These are phyloP conservation scores for Pygocentrus nattereri DNA, from an alignment of 2,797 vertebrate species.

Conservation along the genomic window DNA sequence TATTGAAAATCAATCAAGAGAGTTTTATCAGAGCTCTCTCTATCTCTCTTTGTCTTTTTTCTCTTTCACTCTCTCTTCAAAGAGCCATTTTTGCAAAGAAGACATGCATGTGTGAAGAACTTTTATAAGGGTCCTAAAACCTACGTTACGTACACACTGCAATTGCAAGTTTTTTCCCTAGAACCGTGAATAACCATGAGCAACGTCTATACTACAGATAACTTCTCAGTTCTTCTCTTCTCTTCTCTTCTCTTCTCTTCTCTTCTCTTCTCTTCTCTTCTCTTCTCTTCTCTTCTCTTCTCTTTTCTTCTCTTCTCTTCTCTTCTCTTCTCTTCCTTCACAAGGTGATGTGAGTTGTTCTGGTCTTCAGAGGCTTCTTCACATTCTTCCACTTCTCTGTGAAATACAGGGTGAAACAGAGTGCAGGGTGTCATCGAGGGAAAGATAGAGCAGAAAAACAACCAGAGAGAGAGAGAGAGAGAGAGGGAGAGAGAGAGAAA, in stretches of 20 bases:
- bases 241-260: neutral
- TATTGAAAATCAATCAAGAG: too few species aligned
- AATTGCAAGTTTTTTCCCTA: too few species aligned
- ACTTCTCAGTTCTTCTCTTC: neutral
- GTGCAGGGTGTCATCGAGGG: slow-evolving; percentile 29
- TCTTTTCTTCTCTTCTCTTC: neutral
- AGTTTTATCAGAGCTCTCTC: too few species aligned
- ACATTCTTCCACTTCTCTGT: slow-evolving; percentile 55
- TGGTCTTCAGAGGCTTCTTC: slow-evolving; percentile 35
- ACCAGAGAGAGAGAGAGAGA: neutral
- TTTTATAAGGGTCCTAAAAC: too few species aligned
- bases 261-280: neutral
- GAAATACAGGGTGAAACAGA: slow-evolving; percentile 47
- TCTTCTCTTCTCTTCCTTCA: neutral
- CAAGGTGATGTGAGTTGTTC: slow-evolving; percentile 29
- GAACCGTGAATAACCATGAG: too few species aligned
- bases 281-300: neutral
- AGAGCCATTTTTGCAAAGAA: too few species aligned
- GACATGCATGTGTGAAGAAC: too few species aligned
- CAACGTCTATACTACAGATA: too few species aligned
- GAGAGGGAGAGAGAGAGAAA: neutral
- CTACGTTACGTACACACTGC: too few species aligned
- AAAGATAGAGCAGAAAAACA: slow-evolving; percentile 13
- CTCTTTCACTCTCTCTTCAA: neutral
- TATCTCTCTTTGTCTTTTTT: neutral